These are phyloP conservation scores for Pyrgus malvae DNA, from an alignment of 2,888 invertebrate species.

Conservation along the genomic window DNA sequence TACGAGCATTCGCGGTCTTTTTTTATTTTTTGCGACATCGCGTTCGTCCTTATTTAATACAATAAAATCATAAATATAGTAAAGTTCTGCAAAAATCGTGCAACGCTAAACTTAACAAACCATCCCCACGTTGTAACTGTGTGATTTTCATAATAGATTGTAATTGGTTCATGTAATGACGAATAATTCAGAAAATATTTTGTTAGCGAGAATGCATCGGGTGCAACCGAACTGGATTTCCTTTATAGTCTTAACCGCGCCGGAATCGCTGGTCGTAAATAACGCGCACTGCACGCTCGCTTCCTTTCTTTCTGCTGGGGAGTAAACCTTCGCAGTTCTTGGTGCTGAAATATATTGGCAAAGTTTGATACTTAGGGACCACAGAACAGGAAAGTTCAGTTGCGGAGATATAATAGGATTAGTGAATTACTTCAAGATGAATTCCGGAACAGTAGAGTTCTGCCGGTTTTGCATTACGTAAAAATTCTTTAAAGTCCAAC, in stretches of 20 bases:
- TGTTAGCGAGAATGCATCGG: slow-evolving; percentile 39
- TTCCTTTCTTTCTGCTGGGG: slow-evolving; percentile 63
- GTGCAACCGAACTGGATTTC: slow-evolving; percentile 58
- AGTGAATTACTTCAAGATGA: slow-evolving; percentile 18
- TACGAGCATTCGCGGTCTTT: slow-evolving; percentile 10
- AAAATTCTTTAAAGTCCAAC: too few relatives aligned
- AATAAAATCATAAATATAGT: too few relatives aligned
- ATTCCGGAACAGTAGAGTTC: background rate
- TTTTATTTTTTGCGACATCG: background rate
- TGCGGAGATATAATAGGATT: slow-evolving; percentile 20
- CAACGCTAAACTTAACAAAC: too few relatives aligned
- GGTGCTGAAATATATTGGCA: slow-evolving; percentile 36
- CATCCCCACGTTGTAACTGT: too few relatives aligned
- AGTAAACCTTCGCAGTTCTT: slow-evolving; percentile 52
- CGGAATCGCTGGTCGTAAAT: slow-evolving; percentile 74
- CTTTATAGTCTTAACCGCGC: slow-evolving; percentile 54
- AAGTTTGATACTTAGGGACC: slow-evolving; percentile 33
- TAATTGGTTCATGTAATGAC: background rate
- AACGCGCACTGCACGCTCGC: slow-evolving; percentile 61
- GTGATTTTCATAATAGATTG: background rate
- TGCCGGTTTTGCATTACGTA: too few relatives aligned
- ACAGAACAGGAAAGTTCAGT: slow-evolving; percentile 23
- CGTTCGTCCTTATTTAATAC: too few relatives aligned
- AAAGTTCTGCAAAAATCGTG: too few relatives aligned
- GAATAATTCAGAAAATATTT: slow-evolving; percentile 11